phyloP scores from a whole-genome alignment of 2,797 vertebrate species.

The Lithobates pipiens region DNA sequence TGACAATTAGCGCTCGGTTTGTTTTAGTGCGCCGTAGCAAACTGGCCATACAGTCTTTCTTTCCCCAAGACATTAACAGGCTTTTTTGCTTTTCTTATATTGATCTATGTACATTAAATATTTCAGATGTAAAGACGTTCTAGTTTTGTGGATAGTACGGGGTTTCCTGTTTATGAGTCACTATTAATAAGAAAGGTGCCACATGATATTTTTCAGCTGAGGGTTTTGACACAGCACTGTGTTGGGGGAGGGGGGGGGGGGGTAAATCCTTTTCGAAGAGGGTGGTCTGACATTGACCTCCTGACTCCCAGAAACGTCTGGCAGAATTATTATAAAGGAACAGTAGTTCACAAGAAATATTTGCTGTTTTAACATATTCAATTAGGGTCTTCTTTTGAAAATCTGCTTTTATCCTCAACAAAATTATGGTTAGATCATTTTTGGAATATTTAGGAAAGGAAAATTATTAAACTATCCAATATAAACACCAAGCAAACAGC shows the following conservation, averaged over 20 bases:
- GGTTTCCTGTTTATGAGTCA: constrained; percentile 86
- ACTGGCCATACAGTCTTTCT: constrained; percentile 78
- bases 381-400: constrained; percentile 23
- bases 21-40: constrained; percentile 80
- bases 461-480: too few species aligned
- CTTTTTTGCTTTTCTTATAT: constrained; percentile 68
- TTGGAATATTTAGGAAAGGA: too few species aligned
- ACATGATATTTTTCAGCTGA: constrained; percentile 85
- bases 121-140: constrained; percentile 78
- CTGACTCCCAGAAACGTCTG: constrained; percentile 77
- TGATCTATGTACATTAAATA: constrained; percentile 69
- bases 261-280: constrained; percentile 75
- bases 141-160: constrained; percentile 73
- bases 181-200: constrained; percentile 84
- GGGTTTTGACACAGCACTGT: constrained; percentile 72
- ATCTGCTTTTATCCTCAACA: constrained; percentile 2
- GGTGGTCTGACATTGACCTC: constrained; percentile 80
- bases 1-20: constrained; percentile 80
- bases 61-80: constrained; percentile 75
- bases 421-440: too few species aligned
- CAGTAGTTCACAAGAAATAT: constrained; percentile 76
- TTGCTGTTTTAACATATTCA: constrained; percentile 63
- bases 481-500: too few species aligned
- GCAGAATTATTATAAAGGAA: constrained; percentile 77
- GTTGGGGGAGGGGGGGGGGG: constrained; percentile 60